Evolutionary conservation across 2,113 vertebrate genomes (phyloP), one percentile per base, ranked within the genome.

Genomic region (Pseudorectes ferrugineus): DNA sequence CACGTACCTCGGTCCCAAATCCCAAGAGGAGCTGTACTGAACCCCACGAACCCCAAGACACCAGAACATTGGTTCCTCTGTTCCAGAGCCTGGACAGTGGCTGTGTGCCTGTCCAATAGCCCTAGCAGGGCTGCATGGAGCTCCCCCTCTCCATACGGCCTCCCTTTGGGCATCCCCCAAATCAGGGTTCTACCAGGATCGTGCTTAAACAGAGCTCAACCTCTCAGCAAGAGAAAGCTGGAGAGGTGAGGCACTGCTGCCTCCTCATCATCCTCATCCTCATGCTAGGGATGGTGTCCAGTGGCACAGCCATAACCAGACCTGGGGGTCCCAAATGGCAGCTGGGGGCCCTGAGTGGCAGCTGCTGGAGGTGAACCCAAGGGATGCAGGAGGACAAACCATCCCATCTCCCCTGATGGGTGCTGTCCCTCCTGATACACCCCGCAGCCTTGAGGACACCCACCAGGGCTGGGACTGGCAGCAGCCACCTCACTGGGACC

Each of bases 21-120:
- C 29, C 23, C 9, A 16, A 16, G 9, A 33, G 46, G 10, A 83
- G 38, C 33, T 61, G 62, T 8, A 1, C 12, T 1, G 5, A 42
- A 7, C 54, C 52, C 58, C 5, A 36, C 0, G 0, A 29, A 16
- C 49, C 31, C 25, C 3, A 19, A 23, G 59, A 12, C 23, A 38
- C 12, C 49, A 24, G 1, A 38, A 55, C 0, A 0, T 4, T 0
- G 4, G 54, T n/a, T 25, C 36, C 52, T 51, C 43, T 4, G 0
- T 19, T 42, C 20, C 18, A 10, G n/a, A 48, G 42, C 11, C 46
- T 9, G 10, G 7, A 71, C 19, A 14, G 19, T 3, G 10, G 29
- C 75, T 42, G 33, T 7, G 2, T 4, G 4, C 2, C 2, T 11
- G 22, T 3, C 35, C 6, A 2, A 0, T 0, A 55, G 55, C 71